phyloP scores from a whole-genome alignment of 1,140 invertebrate genomes.

The Aphaenogaster floridana region DNA sequence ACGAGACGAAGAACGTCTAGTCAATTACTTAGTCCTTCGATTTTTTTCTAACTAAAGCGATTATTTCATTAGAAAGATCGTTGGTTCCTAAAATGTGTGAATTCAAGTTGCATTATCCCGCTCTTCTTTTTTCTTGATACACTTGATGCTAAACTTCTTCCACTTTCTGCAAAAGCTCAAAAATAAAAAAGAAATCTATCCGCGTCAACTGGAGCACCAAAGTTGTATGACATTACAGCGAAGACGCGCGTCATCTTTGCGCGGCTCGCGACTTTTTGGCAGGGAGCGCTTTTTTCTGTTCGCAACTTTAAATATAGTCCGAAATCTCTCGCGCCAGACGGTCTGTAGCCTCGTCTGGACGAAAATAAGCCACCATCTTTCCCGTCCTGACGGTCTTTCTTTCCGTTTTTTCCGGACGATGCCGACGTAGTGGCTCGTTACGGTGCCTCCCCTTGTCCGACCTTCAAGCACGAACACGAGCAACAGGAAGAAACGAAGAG shows the following conservation, averaged over 20 bases:
- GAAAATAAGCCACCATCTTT: conserved; percentile 76
- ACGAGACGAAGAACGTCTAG: background rate
- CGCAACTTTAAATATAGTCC: conserved; percentile 61
- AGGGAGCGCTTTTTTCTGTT: background rate
- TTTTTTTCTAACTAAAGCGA: background rate
- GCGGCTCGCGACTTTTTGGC: conserved; percentile 39
- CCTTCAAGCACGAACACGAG: conserved; percentile 51
- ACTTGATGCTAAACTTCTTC: background rate
- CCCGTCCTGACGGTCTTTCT: conserved; percentile 68
- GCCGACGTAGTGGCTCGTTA: conserved; percentile 40
- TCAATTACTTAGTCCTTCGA: background rate
- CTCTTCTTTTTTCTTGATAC: background rate
- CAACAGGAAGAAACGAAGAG: conserved; percentile 22
- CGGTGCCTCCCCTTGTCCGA: conserved; percentile 46
- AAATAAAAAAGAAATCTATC: background rate
- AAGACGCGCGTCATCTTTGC: conserved; percentile 29
- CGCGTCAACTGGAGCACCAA: background rate
- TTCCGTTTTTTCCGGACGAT: conserved; percentile 62
- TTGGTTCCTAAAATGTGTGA: background rate
- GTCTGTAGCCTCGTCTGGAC: conserved; percentile 75
- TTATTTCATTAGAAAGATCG: background rate
- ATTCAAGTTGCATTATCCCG: background rate
- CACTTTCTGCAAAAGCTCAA: background rate
- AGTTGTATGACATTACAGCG: background rate
- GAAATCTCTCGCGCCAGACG: conserved; percentile 68